Conservation (phyloP, 1,140 invertebrate genomes). For the Leptoteleia sp. region DNA sequence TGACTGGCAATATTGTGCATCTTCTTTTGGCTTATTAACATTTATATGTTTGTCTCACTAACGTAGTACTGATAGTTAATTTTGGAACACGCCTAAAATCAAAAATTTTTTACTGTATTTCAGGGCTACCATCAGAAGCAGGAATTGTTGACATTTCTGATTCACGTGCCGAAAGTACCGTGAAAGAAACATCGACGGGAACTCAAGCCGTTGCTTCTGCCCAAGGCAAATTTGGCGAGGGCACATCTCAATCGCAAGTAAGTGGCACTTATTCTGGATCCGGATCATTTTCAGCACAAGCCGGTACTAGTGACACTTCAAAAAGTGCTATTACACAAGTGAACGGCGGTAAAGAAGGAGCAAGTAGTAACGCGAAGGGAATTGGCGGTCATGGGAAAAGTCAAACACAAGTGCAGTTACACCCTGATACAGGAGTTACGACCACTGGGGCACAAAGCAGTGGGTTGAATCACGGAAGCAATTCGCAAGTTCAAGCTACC, state of each 20-base stretch:
- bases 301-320: slow-evolving; percentile 88
- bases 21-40: no score
- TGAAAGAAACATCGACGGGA: slow-evolving; percentile 84
- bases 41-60: no score
- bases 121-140: no score
- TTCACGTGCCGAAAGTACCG: slow-evolving; percentile 87
- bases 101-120: no score
- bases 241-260: slow-evolving; percentile 89
- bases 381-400: slow-evolving; percentile 87
- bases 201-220: slow-evolving; percentile 88
- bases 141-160: slow-evolving; percentile 83
- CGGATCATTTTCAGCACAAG: slow-evolving; percentile 90
- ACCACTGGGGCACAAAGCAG: slow-evolving; percentile 88
- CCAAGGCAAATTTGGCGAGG: slow-evolving; percentile 86
- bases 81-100: no score
- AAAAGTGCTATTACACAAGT: slow-evolving; percentile 88
- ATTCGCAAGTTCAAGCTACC: no score
- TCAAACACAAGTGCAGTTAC: slow-evolving; percentile 88
- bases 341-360: slow-evolving; percentile 87
- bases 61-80: no score
- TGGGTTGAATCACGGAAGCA: slow-evolving; percentile 86
- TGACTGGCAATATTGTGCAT: no score
- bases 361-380: slow-evolving; percentile 84
- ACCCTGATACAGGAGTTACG: slow-evolving; percentile 86
- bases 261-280: slow-evolving; percentile 88